A percentile compares a stretch with the other conserved stretches of the same genome.
Evolutionary conservation across 2,797 vertebrate genomes (phyloP).

Genomic region (Cygnus olor): DNA sequence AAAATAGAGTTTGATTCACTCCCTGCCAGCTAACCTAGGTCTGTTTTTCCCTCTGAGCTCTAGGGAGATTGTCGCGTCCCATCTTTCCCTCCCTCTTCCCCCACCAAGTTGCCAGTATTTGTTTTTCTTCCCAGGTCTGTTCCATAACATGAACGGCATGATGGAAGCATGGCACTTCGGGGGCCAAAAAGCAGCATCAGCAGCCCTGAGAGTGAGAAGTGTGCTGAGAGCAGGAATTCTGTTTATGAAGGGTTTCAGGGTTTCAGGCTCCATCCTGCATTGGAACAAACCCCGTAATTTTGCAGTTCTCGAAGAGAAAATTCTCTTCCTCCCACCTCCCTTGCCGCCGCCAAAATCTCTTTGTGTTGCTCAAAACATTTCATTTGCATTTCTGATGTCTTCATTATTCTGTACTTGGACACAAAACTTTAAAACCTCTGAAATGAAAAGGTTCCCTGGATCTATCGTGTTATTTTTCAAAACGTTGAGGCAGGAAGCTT

Average conservation of each 20-base stretch:
- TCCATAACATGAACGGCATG: slow-evolving; percentile 28
- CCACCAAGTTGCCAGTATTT: slow-evolving; percentile 5
- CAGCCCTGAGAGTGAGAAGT: not conserved
- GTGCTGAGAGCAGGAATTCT: slow-evolving; percentile 35
- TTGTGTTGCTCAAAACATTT: slow-evolving; percentile 48
- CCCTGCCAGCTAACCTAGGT: slow-evolving; percentile 36
- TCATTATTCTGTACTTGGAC: not conserved
- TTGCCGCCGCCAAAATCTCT: not conserved
- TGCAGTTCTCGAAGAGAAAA: not conserved
- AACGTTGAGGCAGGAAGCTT: not conserved
- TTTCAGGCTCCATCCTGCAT: slow-evolving; percentile 48
- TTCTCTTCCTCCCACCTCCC: slow-evolving; percentile 58
- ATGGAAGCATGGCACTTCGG: slow-evolving; percentile 40
- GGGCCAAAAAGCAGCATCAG: slow-evolving; percentile 6
- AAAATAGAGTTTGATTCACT: slow-evolving; percentile 66
- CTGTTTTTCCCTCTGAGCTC: slow-evolving; percentile 60
- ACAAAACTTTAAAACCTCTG: not conserved
- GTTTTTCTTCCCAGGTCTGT: slow-evolving; percentile 44
- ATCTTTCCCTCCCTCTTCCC: slow-evolving; percentile 13
- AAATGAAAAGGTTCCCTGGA: slow-evolving; percentile 19
- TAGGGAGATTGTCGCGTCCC: slow-evolving; percentile 63
- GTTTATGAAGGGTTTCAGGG: slow-evolving; percentile 36
- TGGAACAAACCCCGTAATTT: slow-evolving; percentile 21
- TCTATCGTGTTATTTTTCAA: not conserved
- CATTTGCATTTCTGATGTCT: slow-evolving; percentile 55